Evolutionary conservation across 2,113 vertebrate species (phyloP).

Genomic region (Himantopus leucocephalus): DNA sequence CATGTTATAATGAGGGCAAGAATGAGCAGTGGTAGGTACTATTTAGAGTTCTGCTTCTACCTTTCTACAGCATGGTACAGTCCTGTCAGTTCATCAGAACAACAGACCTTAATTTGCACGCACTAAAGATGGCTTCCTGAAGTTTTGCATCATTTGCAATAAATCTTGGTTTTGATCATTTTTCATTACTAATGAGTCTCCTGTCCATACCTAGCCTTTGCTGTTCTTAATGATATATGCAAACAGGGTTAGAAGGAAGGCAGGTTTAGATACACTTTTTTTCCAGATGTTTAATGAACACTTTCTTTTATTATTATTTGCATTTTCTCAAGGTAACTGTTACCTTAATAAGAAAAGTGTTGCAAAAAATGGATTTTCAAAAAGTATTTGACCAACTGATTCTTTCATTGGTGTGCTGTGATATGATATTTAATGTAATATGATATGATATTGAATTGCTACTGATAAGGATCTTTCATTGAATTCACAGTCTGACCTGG

Average conservation of each 20-base stretch:
- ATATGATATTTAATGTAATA: neutral
- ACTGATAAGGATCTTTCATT: neutral
- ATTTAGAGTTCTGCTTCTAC: neutral
- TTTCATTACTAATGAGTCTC: neutral
- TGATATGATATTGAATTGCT: neutral
- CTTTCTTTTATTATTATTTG: neutral
- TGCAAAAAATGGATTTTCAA: neutral
- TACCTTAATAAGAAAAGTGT: neutral
- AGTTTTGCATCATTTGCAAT: slow-evolving; percentile 14
- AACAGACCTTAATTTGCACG: slow-evolving; percentile 11
- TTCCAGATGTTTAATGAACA: neutral
- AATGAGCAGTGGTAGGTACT: neutral
- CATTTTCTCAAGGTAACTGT: neutral
- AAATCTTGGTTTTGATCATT: slow-evolving; percentile 7
- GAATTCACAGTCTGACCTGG: neutral
- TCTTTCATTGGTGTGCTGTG: neutral
- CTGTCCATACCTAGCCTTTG: neutral
- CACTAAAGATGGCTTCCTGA: slow-evolving; percentile 46
- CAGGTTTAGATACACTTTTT: neutral
- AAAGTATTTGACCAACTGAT: neutral
- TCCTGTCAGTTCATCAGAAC: slow-evolving; percentile 11
- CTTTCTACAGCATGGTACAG: neutral
- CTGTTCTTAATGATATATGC: neutral
- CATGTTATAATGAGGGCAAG: slow-evolving; percentile 72
- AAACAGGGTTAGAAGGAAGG: neutral